Conservation (phyloP, 2,797 vertebrate genomes). For the Poeciliopsis gracilis region DNA sequence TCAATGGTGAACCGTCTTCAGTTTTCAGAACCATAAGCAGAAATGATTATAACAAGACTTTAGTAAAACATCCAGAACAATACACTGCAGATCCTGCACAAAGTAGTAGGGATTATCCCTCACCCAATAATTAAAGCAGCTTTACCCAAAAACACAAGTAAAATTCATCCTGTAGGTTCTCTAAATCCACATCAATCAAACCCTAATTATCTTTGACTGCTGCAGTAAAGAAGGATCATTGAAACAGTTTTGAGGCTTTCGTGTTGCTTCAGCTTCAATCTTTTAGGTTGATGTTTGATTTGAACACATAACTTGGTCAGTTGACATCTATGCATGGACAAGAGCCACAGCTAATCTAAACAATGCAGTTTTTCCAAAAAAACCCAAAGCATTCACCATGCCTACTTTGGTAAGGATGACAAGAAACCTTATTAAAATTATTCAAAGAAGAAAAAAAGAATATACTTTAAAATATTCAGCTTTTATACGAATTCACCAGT, state of each 20-base stretch:
- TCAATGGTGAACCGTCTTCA: not conserved
- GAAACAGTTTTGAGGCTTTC: not conserved
- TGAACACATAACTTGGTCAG: not conserved
- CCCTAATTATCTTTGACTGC: not conserved
- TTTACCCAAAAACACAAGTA: not conserved
- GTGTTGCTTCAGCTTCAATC: not conserved
- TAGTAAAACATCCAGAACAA: not conserved
- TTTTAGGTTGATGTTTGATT: not conserved
- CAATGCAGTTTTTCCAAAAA: not conserved
- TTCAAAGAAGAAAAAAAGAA: not conserved
- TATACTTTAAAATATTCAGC: not conserved
- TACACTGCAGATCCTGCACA: not conserved
- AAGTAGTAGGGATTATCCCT: not conserved
- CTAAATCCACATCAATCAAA: not conserved
- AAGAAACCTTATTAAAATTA: not conserved
- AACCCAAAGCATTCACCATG: not conserved
- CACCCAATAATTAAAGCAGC: not conserved
- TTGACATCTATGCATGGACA: not conserved
- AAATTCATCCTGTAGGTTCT: not conserved
- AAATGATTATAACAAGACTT: not conserved
- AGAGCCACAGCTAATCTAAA: not conserved
- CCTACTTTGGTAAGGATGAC: not conserved
- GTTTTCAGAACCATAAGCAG: not conserved
- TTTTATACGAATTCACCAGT: not conserved
- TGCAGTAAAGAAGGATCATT: not conserved